phyloP scores from a whole-genome alignment of 35 echinoderm and acorn worm species.

The Apostichopus parvimensis region DNA sequence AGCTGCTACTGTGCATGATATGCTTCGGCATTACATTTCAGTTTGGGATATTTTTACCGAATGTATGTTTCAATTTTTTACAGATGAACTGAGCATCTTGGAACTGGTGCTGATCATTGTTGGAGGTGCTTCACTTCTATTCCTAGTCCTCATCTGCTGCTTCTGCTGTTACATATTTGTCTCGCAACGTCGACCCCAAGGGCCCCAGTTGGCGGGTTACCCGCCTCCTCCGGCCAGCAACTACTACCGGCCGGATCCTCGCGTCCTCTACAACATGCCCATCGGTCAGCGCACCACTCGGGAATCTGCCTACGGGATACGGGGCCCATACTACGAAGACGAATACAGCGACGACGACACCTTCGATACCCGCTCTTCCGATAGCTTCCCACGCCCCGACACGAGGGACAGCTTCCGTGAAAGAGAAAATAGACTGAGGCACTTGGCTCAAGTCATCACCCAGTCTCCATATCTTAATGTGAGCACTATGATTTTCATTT shows the following conservation, averaged over 20 bases:
- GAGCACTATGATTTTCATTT: neutral
- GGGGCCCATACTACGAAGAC: neutral
- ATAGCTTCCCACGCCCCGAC: neutral
- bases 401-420: conserved; percentile 19
- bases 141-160: conserved; percentile 1
- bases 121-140: neutral
- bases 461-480: conserved; percentile 71
- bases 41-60: too few species aligned
- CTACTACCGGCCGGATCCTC: conserved; percentile 10
- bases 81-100: conserved; percentile 1
- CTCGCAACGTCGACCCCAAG: neutral
- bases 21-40: too few species aligned
- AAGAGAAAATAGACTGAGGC: conserved; percentile 54
- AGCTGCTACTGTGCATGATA: too few species aligned
- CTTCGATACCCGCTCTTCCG: neutral
- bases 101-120: conserved; percentile 18
- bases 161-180: conserved; percentile 31
- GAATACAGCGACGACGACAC: conserved; percentile 15
- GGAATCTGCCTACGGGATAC: neutral
- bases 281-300: neutral
- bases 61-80: neutral
- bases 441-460: conserved; percentile 62
- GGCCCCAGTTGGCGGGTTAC: neutral
- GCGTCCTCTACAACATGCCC: conserved; percentile 8
- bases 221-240: neutral